Percentiles rank a stretch among this genome's conserved stretches.
phyloP scores from a whole-genome alignment of 1,140 invertebrate species.

The Conus ventricosus region DNA sequence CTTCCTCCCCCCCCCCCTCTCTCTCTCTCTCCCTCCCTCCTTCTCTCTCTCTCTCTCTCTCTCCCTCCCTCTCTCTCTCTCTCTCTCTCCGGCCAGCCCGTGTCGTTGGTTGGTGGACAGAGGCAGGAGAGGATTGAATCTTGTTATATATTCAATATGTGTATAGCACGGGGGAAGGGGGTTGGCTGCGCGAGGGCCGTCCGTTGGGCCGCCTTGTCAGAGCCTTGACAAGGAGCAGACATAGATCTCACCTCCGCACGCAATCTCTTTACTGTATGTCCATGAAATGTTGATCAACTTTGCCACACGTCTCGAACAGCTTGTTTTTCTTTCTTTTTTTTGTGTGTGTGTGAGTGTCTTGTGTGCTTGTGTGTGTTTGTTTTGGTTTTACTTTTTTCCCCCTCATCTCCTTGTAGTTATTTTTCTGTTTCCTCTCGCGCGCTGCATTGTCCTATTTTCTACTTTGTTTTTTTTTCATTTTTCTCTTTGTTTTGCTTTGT shows the following conservation, averaged over 20 bases:
- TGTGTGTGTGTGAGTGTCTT: too few species aligned
- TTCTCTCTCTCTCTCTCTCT: neutral
- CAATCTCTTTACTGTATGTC: slow-evolving; percentile 1
- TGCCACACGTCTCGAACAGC: neutral
- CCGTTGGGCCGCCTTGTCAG: neutral
- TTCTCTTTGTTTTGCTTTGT: neutral
- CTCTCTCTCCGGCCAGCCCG: neutral
- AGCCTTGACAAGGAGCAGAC: neutral
- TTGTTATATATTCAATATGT: neutral
- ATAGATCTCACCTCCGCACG: slow-evolving; percentile 4
- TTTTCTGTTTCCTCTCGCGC: neutral
- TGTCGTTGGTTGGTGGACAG: neutral
- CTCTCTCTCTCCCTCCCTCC: neutral
- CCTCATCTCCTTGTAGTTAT: too few species aligned
- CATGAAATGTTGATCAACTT: slow-evolving; percentile 11
- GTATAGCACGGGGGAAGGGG: neutral
- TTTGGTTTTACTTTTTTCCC: too few species aligned
- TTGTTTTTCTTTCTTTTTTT: too few species aligned
- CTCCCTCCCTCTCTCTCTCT: neutral
- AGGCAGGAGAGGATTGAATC: too few species aligned
- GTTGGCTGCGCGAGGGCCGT: neutral
- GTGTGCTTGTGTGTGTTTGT: too few species aligned
- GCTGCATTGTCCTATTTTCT: neutral
- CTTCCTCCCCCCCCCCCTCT: too few species aligned
- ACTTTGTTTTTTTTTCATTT: neutral